Conservation (phyloP, 2,888 invertebrate species). For the Doris montereyensis region DNA sequence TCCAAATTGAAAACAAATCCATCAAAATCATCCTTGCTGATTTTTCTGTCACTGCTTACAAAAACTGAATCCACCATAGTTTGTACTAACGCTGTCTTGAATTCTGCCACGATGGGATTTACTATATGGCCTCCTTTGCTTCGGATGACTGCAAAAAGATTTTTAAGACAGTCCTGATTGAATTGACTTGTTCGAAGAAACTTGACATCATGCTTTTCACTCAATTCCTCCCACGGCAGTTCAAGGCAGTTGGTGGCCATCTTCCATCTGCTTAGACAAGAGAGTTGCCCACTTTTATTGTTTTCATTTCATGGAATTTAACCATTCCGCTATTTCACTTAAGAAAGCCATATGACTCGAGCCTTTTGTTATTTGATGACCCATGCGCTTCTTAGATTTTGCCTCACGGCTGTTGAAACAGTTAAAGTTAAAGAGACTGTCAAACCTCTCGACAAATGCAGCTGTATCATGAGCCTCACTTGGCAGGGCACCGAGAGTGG, state of each 20-base stretch:
- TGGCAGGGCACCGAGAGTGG: background rate
- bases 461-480: background rate
- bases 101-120: background rate
- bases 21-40: slow-evolving; percentile 2
- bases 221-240: background rate
- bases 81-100: background rate
- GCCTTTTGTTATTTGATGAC: background rate
- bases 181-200: slow-evolving; percentile 11
- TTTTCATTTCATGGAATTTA: background rate
- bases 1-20: background rate
- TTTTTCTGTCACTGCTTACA: background rate
- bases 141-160: slow-evolving; percentile 6
- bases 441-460: background rate
- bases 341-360: background rate
- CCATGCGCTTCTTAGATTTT: background rate
- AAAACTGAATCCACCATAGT: slow-evolving; percentile 23
- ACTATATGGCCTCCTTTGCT: too few species aligned
- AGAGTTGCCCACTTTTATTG: background rate
- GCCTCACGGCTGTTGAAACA: background rate
- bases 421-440: slow-evolving; percentile 1
- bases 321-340: background rate
- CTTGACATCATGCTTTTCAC: background rate
- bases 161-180: too few species aligned
- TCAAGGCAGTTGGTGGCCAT: too few species aligned
- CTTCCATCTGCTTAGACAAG: slow-evolving; percentile 12